A percentile compares a stretch with the other conserved stretches of the same genome.
These are phyloP conservation scores for Pilophorus perplexus DNA, from an alignment of 2,888 invertebrate species.

Conservation along the genomic window DNA sequence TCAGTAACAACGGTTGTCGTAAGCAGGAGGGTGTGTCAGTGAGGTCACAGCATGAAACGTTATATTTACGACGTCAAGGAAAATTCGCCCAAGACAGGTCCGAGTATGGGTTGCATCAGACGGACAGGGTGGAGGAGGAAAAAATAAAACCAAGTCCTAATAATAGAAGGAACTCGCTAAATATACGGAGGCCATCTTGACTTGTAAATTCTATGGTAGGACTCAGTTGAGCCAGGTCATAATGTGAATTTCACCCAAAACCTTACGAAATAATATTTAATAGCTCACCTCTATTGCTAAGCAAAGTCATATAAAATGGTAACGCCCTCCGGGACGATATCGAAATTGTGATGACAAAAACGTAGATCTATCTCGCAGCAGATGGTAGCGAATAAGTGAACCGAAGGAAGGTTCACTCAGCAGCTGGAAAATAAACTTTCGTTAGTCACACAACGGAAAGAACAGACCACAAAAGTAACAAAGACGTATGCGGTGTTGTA, in stretches of 20 bases:
- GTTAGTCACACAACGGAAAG: neutral
- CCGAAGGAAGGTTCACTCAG: conserved; percentile 22
- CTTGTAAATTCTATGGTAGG: neutral
- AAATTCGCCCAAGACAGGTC: too few relatives aligned
- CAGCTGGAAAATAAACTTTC: conserved; percentile 4
- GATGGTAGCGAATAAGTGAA: conserved; percentile 41
- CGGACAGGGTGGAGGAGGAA: neutral
- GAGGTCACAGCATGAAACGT: too few relatives aligned
- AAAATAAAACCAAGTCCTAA: conserved; percentile 11
- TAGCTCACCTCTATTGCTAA: conserved; percentile 82
- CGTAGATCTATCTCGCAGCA: conserved; percentile 37
- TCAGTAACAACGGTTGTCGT: too few relatives aligned
- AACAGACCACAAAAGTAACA: neutral
- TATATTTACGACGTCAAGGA: too few relatives aligned
- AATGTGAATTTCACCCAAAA: neutral
- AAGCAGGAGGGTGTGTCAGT: too few relatives aligned
- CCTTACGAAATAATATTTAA: neutral
- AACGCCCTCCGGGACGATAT: conserved; percentile 79
- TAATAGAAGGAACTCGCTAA: conserved; percentile 30
- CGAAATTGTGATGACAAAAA: conserved; percentile 46
- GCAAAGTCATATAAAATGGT: conserved; percentile 97
- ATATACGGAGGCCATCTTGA: conserved; percentile 35
- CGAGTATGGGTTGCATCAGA: too few relatives aligned
- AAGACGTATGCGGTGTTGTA: neutral
- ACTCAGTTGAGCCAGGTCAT: neutral